Conservation (phyloP, 2,797 vertebrate species). For the Carapus acus region DNA sequence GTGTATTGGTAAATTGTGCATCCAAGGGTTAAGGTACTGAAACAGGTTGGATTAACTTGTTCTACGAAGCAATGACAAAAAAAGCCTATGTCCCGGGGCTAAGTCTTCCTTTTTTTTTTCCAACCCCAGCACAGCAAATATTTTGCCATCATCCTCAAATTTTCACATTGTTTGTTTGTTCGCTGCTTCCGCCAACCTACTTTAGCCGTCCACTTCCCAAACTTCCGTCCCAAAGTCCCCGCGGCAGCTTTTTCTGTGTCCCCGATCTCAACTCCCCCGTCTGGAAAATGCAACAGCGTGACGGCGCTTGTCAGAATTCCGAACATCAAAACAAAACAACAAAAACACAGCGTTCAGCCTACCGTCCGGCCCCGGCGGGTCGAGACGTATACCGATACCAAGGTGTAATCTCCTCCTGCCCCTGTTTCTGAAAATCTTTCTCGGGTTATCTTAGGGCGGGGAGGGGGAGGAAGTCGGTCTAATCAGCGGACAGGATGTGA, state of each 20-base stretch:
- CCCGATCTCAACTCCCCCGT: too few relatives aligned
- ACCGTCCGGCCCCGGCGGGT: conserved; percentile 31
- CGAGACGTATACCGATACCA: conserved; percentile 31
- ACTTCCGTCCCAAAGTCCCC: conserved; percentile 19
- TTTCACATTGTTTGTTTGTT: neutral
- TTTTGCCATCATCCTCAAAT: too few relatives aligned
- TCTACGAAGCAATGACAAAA: too few relatives aligned
- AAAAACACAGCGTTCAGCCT: conserved; percentile 39
- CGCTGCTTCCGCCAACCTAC: conserved; percentile 23
- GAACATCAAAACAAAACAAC: conserved; percentile 42
- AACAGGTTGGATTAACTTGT: too few relatives aligned
- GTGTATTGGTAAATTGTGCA: too few relatives aligned
- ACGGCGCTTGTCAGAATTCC: conserved; percentile 56
- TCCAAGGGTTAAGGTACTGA: too few relatives aligned
- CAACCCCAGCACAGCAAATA: too few relatives aligned
- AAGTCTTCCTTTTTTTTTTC: too few relatives aligned
- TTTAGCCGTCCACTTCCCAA: conserved; percentile 33
- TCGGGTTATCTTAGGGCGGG: conserved; percentile 21
- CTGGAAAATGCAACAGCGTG: conserved; percentile 40
- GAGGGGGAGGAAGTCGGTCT: conserved; percentile 29
- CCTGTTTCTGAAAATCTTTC: conserved; percentile 37
- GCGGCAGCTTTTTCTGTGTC: conserved; percentile 39
- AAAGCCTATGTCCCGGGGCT: too few relatives aligned
- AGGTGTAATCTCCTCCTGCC: conserved; percentile 26
- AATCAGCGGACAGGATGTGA: conserved; percentile 54